A percentile compares a stretch with the other conserved stretches of the same genome.
These are phyloP conservation scores for Ochropacha duplaris DNA, from an alignment of 2,888 invertebrate species.

Conservation along the genomic window DNA sequence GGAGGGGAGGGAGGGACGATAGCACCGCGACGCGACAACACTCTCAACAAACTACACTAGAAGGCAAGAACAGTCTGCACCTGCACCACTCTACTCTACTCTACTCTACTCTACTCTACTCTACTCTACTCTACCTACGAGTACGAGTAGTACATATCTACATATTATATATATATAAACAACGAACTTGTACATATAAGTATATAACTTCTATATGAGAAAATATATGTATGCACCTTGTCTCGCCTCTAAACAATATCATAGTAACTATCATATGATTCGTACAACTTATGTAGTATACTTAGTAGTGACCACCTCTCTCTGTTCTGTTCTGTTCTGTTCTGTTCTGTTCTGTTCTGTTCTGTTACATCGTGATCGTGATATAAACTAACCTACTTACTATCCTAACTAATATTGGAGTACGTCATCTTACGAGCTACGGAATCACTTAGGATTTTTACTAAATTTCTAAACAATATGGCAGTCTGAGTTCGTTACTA, in stretches of 20 bases:
- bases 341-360: too few relatives aligned
- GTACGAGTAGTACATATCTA: too few relatives aligned
- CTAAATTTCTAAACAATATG: conserved; percentile 50
- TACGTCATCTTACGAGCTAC: conserved; percentile 16
- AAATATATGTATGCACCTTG: neutral
- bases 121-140: too few relatives aligned
- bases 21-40: neutral
- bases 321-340: too few relatives aligned
- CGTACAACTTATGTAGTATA: too few relatives aligned
- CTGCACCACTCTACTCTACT: neutral
- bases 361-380: conserved; percentile 9
- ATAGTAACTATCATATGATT: neutral
- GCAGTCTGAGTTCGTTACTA: conserved; percentile 55
- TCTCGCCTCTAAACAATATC: neutral
- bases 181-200: neutral
- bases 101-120: too few relatives aligned
- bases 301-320: too few relatives aligned
- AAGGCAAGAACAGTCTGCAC: neutral
- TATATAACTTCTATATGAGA: neutral
- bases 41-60: neutral
- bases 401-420: neutral
- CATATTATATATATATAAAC: too few relatives aligned
- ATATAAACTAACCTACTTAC: conserved; percentile 11
- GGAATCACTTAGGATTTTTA: conserved; percentile 22
- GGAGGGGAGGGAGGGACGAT: neutral